These are phyloP conservation scores for Lagopus leucura DNA, from an alignment of 2,113 vertebrate species.

Conservation along the genomic window DNA sequence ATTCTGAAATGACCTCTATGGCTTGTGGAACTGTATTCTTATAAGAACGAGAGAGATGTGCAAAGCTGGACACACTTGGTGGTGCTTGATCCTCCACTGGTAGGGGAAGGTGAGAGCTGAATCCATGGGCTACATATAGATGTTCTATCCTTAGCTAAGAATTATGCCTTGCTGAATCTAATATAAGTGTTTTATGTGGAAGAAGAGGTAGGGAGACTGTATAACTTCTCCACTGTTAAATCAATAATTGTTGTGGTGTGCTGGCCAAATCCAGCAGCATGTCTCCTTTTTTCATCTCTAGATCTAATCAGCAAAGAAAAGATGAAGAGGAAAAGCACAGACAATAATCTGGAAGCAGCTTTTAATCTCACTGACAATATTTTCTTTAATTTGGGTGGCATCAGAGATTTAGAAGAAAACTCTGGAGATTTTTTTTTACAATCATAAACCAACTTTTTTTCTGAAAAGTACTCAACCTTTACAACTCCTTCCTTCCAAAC, in stretches of 20 bases:
- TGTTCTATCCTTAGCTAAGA: not conserved
- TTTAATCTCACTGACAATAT: not conserved
- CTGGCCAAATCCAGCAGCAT: not conserved
- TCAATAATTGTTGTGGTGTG: not conserved
- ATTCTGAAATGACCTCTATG: not conserved
- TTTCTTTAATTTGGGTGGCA: not conserved
- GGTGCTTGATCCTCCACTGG: not conserved
- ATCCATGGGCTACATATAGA: not conserved
- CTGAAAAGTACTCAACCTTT: not conserved
- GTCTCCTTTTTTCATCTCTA: not conserved
- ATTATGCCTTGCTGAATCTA: not conserved
- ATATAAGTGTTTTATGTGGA: constrained; percentile 28
- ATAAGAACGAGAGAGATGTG: not conserved
- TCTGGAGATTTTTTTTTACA: not conserved
- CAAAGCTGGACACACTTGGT: not conserved
- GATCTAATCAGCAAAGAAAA: constrained; percentile 28
- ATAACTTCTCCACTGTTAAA: not conserved
- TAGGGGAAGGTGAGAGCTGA: not conserved
- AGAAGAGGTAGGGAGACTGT: not conserved
- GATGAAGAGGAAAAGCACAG: not conserved
- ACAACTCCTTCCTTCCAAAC: accelerated
- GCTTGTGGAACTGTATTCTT: not conserved
- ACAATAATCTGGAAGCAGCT: not conserved
- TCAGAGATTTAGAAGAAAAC: not conserved
- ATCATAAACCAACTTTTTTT: not conserved